phyloP scores from a whole-genome alignment of 2,113 vertebrate genomes.

The Aix galericulata region DNA sequence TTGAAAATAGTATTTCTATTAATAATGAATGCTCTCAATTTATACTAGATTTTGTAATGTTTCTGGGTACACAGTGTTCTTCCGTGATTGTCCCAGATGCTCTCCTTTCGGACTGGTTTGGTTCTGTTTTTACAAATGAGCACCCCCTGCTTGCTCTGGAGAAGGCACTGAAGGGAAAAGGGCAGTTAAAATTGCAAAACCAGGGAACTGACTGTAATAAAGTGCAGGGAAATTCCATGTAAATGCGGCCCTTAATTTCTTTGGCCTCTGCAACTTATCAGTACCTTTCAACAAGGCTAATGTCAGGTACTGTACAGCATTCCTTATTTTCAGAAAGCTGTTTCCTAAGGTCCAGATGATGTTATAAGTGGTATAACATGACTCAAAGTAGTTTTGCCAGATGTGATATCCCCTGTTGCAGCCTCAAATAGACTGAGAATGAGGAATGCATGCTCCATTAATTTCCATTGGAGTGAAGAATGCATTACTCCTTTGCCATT shows the following conservation, averaged over 20 bases:
- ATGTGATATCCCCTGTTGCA: constrained; percentile 56
- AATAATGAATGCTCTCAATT: constrained; percentile 48
- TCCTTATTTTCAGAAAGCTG: constrained; percentile 44
- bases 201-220: constrained; percentile 20
- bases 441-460: constrained; percentile 48
- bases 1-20: constrained; percentile 56
- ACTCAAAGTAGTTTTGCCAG: constrained; percentile 68
- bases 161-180: not conserved
- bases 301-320: constrained; percentile 8
- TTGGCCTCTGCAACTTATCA: constrained; percentile 63
- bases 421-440: constrained; percentile 61
- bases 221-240: constrained; percentile 12
- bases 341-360: constrained; percentile 57
- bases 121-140: not conserved
- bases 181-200: constrained; percentile 46
- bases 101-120: not conserved
- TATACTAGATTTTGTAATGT: constrained; percentile 30
- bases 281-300: constrained; percentile 49
- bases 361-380: constrained; percentile 47
- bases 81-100: not conserved
- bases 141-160: not conserved
- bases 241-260: constrained; percentile 39
- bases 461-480: constrained; percentile 62
- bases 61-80: not conserved
- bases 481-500: constrained; percentile 41